Conservation (phyloP, 53 echinoderm and acorn worm genomes). For the Pentamera pediparva region DNA sequence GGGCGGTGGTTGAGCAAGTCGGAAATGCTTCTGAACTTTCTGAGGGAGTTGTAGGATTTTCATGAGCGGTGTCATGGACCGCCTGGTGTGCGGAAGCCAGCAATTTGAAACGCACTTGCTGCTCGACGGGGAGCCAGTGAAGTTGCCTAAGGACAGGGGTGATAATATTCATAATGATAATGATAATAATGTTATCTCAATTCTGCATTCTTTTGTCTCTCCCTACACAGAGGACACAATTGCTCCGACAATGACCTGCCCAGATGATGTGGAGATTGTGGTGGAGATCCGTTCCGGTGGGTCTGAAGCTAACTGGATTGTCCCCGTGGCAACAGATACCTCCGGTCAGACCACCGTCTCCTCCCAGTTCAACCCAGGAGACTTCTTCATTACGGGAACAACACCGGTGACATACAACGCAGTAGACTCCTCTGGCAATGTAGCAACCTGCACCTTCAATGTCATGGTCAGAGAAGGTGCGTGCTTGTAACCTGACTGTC, state of each 20-base stretch:
- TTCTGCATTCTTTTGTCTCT: background rate
- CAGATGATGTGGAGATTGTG: background rate
- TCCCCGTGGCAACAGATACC: conserved; percentile 51
- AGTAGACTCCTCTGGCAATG: background rate
- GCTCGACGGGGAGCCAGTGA: no score
- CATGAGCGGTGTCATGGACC: no score
- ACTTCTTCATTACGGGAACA: conserved; percentile 1
- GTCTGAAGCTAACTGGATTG: conserved; percentile 30
- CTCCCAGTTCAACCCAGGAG: background rate
- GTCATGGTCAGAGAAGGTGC: conserved; percentile 4
- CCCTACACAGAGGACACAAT: conserved; percentile 10
- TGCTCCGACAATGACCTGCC: conserved; percentile 22
- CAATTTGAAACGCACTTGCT: no score
- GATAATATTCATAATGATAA: background rate
- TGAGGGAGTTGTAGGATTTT: no score
- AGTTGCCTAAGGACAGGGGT: no score
- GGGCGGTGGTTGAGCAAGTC: no score
- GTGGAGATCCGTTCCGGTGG: background rate
- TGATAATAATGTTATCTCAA: background rate
- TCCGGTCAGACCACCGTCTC: conserved; percentile 20
- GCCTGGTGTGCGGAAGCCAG: background rate
- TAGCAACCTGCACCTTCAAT: background rate
- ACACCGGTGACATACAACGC: conserved; percentile 10
- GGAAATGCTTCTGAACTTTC: no score
- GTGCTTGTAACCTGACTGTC: background rate